Evolutionary conservation across 2,113 vertebrate genomes (phyloP), one percentile per base, ranked within the genome.

Genomic region (Reinhardtius hippoglossoides): DNA sequence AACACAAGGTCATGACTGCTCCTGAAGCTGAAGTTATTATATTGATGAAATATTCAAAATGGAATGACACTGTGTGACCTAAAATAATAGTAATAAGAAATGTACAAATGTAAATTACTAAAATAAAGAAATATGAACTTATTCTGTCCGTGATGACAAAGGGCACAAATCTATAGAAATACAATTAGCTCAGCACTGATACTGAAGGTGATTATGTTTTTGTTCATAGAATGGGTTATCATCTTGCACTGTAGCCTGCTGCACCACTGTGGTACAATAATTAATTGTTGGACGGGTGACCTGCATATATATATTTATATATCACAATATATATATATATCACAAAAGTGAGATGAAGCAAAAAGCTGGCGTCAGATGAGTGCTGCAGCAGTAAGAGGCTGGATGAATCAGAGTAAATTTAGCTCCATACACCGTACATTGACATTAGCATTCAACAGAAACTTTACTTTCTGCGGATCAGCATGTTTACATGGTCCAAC

Each of bases 1-100:
- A 68, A 73, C 62, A 62, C 16, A 71, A 77, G 12, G 57, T 24
- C n/a, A 40, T 35, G n/a, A 16, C 23, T 74, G 44, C 35, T 21
- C 56, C 21, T 50, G 18, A 46, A 23, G 37, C 56, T 4, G 42
- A 55, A 26, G 5, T 31, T 27, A n/a, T 67, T 67, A 60, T 35
- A 16, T 16, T 16, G 7, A 24, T 44, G 62, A 16, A 4, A 9
- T 13, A 20, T 56, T 1, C 9, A 68, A 27, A 60, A 55, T n/a
- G 27, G 1, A 67, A 66, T 42, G 14, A 35, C 27, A 67, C n/a
- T 21, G 6, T 12, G 14, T 57, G 35, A 77, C 15, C 12, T 15
- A 23, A 15, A 62, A 44, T 75, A 59, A 24, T 0, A 65, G 2
- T 12, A 6, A 40, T 56, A 21, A 68, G 26, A 80, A 74, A 63